phyloP scores from a whole-genome alignment of 2,888 invertebrate species.

The Athalia circularis region DNA sequence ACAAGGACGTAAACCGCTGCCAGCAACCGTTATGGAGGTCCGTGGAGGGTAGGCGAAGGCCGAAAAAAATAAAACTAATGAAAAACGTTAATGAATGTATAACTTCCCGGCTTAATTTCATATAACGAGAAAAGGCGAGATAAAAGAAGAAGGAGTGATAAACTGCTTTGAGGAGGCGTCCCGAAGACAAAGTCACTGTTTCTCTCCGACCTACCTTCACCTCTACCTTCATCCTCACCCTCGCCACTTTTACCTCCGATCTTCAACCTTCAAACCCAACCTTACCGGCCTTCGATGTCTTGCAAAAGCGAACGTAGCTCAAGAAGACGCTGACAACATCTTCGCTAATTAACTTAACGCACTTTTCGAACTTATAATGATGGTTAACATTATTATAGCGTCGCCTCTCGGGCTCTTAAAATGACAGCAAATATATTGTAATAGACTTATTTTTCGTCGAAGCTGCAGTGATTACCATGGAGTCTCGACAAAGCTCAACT shows the following conservation, averaged over 20 bases:
- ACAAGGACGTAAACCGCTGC: conserved; percentile 53
- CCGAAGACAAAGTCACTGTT: conserved; percentile 51
- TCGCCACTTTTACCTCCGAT: not conserved
- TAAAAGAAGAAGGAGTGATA: conserved; percentile 44
- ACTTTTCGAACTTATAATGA: conserved; percentile 55
- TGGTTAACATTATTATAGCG: conserved; percentile 50
- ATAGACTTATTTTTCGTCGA: conserved; percentile 30
- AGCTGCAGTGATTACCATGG: conserved; percentile 19
- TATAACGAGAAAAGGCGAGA: conserved; percentile 52
- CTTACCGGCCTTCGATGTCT: not conserved
- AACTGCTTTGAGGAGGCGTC: conserved; percentile 46
- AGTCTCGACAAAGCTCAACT: conserved; percentile 12
- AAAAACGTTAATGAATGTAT: conserved; percentile 56
- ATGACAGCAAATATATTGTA: conserved; percentile 39
- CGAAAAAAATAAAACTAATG: conserved; percentile 50
- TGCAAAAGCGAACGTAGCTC: not conserved
- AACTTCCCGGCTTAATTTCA: conserved; percentile 56
- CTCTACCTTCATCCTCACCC: not conserved
- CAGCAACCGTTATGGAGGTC: conserved; percentile 41
- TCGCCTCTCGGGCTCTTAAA: conserved; percentile 31
- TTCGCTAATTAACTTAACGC: conserved; percentile 56
- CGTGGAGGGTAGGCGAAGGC: not conserved
- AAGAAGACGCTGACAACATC: conserved; percentile 49
- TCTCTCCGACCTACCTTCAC: conserved; percentile 27
- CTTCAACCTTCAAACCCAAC: not conserved